Conservation (phyloP, 1,140 invertebrate genomes). For the Pissodes strobi region DNA sequence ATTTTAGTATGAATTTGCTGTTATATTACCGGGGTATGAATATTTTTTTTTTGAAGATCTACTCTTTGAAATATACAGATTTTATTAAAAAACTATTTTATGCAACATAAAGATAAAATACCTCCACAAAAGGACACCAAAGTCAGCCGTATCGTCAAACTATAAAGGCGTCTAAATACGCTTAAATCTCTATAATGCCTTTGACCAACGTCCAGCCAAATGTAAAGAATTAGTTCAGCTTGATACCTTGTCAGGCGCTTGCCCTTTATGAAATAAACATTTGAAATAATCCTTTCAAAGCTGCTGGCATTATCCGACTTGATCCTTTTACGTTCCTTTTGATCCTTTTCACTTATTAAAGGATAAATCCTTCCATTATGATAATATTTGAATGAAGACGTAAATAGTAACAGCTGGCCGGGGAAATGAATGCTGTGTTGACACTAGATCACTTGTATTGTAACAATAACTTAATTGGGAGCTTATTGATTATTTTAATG, state of each 20-base stretch:
- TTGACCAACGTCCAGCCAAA: conserved; percentile 13
- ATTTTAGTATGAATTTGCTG: no score
- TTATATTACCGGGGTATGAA: no score
- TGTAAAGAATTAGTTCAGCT: conserved; percentile 24
- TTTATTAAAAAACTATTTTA: no score
- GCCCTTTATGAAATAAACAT: conserved; percentile 26
- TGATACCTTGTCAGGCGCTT: conserved; percentile 22
- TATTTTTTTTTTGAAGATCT: no score
- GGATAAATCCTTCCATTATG: conserved; percentile 10
- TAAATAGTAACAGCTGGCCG: conserved; percentile 21
- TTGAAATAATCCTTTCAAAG: conserved; percentile 27
- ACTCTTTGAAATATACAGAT: no score
- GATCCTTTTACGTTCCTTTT: conserved; percentile 21
- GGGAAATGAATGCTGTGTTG: not conserved
- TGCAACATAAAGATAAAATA: no score
- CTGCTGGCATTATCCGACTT: conserved; percentile 13
- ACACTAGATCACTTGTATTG: no score
- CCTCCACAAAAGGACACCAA: no score
- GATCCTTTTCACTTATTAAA: conserved; percentile 5
- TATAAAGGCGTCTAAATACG: not conserved
- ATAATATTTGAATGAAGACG: conserved; percentile 20
- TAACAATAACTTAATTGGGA: no score
- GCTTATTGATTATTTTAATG: no score
- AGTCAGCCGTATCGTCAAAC: no score
- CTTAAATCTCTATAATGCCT: conserved; percentile 6